Base-by-base conservation (phyloP, 2,797 vertebrate genomes). In the Calcarius lapponicus region DNA sequence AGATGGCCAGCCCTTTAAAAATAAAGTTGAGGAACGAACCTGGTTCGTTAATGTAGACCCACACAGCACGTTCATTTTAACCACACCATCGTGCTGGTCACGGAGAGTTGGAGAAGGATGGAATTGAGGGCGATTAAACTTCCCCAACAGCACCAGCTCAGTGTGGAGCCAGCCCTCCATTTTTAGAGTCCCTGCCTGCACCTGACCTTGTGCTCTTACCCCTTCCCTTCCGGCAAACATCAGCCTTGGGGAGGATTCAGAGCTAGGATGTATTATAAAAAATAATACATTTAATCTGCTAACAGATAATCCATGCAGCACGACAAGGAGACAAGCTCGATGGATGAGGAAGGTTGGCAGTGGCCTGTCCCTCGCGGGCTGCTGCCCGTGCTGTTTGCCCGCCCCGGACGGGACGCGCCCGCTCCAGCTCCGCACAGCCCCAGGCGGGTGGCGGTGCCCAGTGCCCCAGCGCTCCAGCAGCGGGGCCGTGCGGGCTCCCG, bases 301-400 rank as follows among this genome's bases (percentile, higher is more conserved):
- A 21, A 4, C 15, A 29, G 56, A 21, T 38, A 53, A 32, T 9
- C 48, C 9, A 10, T 7, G 53, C 38, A 17, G 7, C 13, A 5
- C 1, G 38, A 7, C 29, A 29, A 66, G 22, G 54, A 26, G 53
- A 9, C 40, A 26, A 45, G 19, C 31, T 51, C 10, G 1, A 0
- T 1, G 57, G 42, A 0, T 36, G 7, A 24, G 32, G 75, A 14
- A 22, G 47, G 32, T 10, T 18, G 0, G 3, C 60, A 26, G 19
- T 3, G 78, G 34, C 25, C 40, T 26, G 22, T 22, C 58, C n/a
- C 53, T 18, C 2, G 2, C 5, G 2, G 10, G 32, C 8, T 0
- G 6, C 32, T 2, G 76, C 18, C 76, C 7, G 5, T 1, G 66
- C 9, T 5, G 16, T 7, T 4, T 17, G 43, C 5, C 6, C 2